A percentile compares a stretch with the other conserved stretches of the same genome.
Conservation (phyloP, 2,888 invertebrate species). For the Drosophila vallismaia region DNA sequence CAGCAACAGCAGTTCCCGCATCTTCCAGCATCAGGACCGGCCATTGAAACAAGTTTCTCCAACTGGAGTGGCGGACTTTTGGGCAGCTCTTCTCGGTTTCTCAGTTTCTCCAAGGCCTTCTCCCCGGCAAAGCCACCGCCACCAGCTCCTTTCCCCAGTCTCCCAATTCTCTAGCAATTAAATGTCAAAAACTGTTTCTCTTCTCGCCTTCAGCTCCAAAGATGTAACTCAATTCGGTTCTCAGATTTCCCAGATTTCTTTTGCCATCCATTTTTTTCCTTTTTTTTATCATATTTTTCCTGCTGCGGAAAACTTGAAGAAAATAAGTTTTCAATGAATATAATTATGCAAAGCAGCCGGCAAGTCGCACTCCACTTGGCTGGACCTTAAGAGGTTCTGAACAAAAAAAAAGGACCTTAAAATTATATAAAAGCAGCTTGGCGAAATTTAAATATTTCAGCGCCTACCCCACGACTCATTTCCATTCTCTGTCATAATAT, state of each 20-base stretch:
- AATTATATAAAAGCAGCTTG: slow-evolving; percentile 71
- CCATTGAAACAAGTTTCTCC: slow-evolving; percentile 65
- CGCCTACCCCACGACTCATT: slow-evolving; percentile 16
- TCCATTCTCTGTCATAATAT: slow-evolving; percentile 68
- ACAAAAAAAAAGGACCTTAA: slow-evolving; percentile 43
- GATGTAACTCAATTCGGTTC: slow-evolving; percentile 68
- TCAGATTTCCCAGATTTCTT: slow-evolving; percentile 25
- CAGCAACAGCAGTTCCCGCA: slow-evolving; percentile 48
- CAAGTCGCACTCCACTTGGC: slow-evolving; percentile 44
- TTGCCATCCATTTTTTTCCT: slow-evolving; percentile 20
- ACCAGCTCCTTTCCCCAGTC: background rate
- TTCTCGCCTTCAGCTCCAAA: slow-evolving; percentile 29
- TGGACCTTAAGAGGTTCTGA: slow-evolving; percentile 41
- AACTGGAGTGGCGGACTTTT: slow-evolving; percentile 53
- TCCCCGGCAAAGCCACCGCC: background rate
- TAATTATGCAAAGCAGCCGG: slow-evolving; percentile 81
- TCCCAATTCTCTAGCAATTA: slow-evolving; percentile 62
- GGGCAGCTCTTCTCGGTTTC: slow-evolving; percentile 37
- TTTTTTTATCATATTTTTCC: slow-evolving; percentile 32
- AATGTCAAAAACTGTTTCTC: slow-evolving; percentile 69
- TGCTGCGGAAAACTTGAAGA: slow-evolving; percentile 63
- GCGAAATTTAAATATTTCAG: slow-evolving; percentile 72
- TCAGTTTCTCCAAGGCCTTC: background rate
- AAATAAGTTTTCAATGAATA: slow-evolving; percentile 82
- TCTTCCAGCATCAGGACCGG: slow-evolving; percentile 52